These are phyloP conservation scores for Pimpla rufipes DNA, from an alignment of 2,888 invertebrate genomes.

Conservation along the genomic window DNA sequence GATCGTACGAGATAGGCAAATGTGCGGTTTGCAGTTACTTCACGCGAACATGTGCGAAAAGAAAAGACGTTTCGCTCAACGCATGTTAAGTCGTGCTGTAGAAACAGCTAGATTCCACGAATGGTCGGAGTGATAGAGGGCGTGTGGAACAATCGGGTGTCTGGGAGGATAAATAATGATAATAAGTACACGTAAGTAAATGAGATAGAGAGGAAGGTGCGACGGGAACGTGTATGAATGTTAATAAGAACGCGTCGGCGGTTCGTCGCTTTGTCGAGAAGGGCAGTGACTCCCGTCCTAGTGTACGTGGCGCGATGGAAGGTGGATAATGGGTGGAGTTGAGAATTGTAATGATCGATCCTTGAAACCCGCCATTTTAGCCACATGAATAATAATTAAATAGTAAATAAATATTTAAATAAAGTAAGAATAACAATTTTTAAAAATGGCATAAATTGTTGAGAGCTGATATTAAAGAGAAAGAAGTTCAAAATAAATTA, in stretches of 20 bases:
- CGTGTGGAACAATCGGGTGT: slow-evolving; percentile 60
- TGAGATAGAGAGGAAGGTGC: slow-evolving; percentile 72
- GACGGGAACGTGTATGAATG: slow-evolving; percentile 77
- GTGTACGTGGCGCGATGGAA: slow-evolving; percentile 39
- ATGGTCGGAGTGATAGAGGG: slow-evolving; percentile 56
- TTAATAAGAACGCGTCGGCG: slow-evolving; percentile 73
- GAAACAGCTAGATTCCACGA: slow-evolving; percentile 67
- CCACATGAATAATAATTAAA: not conserved
- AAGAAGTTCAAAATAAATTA: not conserved
- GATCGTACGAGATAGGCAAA: slow-evolving; percentile 40
- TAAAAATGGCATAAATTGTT: too few relatives aligned
- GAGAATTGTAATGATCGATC: slow-evolving; percentile 3
- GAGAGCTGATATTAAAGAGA: not conserved
- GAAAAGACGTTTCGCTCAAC: slow-evolving; percentile 56
- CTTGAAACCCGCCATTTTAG: not conserved
- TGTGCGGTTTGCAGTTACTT: slow-evolving; percentile 39
- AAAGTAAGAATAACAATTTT: not conserved
- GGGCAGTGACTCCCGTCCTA: slow-evolving; percentile 74
- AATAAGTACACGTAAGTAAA: slow-evolving; percentile 60
- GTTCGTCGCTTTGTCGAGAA: slow-evolving; percentile 71
- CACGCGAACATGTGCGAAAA: slow-evolving; percentile 36
- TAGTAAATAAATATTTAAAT: not conserved
- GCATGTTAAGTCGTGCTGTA: slow-evolving; percentile 62
- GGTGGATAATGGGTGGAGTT: slow-evolving; percentile 24
- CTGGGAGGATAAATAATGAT: slow-evolving; percentile 65